Conservation (phyloP, 2,888 invertebrate species). For the Campoplex nolae region DNA sequence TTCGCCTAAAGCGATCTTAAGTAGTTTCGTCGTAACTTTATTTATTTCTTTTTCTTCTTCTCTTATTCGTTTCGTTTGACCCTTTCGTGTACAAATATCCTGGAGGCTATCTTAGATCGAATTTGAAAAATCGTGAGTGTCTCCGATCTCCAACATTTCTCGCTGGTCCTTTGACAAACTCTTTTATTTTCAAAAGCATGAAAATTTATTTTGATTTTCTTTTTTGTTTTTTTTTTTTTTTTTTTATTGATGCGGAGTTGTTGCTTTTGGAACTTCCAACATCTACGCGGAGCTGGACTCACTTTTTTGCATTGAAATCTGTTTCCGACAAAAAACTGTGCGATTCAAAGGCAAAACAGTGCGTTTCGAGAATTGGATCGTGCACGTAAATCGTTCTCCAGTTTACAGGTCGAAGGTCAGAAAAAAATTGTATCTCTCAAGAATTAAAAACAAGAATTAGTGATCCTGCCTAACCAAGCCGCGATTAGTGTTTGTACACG, state of each 20-base stretch:
- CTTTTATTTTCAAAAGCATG: background rate
- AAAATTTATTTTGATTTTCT: background rate
- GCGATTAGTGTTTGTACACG: background rate
- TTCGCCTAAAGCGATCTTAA: conserved; percentile 57
- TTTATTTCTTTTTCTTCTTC: background rate
- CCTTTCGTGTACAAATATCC: background rate
- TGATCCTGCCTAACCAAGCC: too few relatives aligned
- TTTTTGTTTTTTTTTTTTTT: too few relatives aligned
- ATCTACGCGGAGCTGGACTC: too few relatives aligned
- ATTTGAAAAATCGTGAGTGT: background rate
- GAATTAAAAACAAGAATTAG: background rate
- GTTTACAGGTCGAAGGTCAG: background rate
- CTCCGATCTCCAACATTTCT: background rate
- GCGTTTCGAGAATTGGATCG: too few relatives aligned
- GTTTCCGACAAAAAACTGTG: background rate
- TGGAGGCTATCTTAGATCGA: background rate
- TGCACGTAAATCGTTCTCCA: background rate
- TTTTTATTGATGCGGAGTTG: background rate
- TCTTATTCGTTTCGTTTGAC: background rate
- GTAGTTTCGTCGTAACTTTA: conserved; percentile 18
- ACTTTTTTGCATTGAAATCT: too few relatives aligned
- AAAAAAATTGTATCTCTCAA: background rate
- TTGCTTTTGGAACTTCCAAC: too few relatives aligned
- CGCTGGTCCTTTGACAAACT: background rate
- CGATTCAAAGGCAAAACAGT: background rate